Evolutionary conservation across 2,797 vertebrate species (phyloP).

Genomic region (Columba guinea): DNA sequence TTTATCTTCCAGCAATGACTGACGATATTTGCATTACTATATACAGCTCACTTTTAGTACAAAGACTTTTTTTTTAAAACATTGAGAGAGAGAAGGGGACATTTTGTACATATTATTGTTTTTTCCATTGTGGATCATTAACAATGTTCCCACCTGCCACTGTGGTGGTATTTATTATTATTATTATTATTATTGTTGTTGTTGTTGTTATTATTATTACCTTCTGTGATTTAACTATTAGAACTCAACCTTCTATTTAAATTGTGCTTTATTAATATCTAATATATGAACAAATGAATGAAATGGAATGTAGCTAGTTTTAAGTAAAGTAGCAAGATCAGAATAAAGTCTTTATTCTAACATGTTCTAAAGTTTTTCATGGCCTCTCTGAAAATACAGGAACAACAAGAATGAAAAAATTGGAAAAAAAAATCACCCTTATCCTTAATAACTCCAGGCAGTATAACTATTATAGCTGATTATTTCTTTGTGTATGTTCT

Average conservation of each 20-base stretch:
- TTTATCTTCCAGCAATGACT: not conserved
- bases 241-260: not conserved
- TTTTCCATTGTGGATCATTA: not conserved
- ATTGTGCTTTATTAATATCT: not conserved
- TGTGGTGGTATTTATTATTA: not conserved
- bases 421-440: not conserved
- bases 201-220: not conserved
- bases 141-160: not conserved
- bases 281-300: not conserved
- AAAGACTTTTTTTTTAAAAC: not conserved
- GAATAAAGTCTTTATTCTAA: not conserved
- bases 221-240: not conserved
- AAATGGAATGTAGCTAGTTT: not conserved
- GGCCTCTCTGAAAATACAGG: not conserved
- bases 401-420: not conserved
- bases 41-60: not conserved
- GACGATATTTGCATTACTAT: not conserved
- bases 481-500: not conserved
- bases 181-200: not conserved
- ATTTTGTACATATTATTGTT: not conserved
- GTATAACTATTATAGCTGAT: not conserved
- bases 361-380: not conserved
- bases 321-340: not conserved
- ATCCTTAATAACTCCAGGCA: not conserved
- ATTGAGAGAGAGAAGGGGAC: accelerated